A percentile compares a stretch with the other conserved stretches of the same genome.
Conservation (phyloP, 2,797 vertebrate genomes). For the Microctenopoma stevenorrisi region DNA sequence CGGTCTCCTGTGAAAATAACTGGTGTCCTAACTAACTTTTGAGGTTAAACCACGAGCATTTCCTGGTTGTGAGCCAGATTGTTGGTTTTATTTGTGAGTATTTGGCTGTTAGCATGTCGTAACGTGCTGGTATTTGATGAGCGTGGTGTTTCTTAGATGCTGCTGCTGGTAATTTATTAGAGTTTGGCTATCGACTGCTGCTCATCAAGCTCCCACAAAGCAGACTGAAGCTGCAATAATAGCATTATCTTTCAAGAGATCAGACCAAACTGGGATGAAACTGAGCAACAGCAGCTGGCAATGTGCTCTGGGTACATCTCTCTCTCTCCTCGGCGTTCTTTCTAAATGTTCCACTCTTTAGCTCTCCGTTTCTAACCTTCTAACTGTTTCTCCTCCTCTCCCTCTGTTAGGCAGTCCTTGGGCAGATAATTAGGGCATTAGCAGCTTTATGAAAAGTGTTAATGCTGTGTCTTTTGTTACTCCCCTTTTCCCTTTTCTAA, state of each 20-base stretch:
- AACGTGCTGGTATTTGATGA: constrained; percentile 56
- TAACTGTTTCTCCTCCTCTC: constrained; percentile 23
- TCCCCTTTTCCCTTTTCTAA: constrained; percentile 52
- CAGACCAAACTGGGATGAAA: constrained; percentile 54
- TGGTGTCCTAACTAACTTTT: constrained; percentile 26
- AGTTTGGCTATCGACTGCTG: constrained; percentile 46
- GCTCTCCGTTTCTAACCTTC: constrained; percentile 25
- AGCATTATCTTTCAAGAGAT: constrained; percentile 67
- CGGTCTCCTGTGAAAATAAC: constrained; percentile 22
- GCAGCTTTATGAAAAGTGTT: constrained; percentile 54
- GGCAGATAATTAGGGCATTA: constrained; percentile 70
- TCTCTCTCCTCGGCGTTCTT: constrained; percentile 17
- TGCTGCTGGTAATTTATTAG: constrained; percentile 51
- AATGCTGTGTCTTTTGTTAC: constrained; percentile 58
- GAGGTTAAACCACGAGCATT: constrained; percentile 65
- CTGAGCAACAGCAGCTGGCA: constrained; percentile 54
- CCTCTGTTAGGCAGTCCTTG: constrained; percentile 48
- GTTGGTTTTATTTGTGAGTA: constrained; percentile 71
- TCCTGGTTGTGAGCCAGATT: constrained; percentile 37
- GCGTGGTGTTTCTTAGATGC: constrained; percentile 48
- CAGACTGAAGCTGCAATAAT: constrained; percentile 57
- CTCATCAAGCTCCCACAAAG: constrained; percentile 48
- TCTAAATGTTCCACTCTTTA: constrained; percentile 28
- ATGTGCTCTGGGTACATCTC: constrained; percentile 35
- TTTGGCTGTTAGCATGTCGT: constrained; percentile 51